Evolutionary conservation across 2,113 vertebrate species (phyloP).

Genomic region (Grammomys dolichurus): DNA sequence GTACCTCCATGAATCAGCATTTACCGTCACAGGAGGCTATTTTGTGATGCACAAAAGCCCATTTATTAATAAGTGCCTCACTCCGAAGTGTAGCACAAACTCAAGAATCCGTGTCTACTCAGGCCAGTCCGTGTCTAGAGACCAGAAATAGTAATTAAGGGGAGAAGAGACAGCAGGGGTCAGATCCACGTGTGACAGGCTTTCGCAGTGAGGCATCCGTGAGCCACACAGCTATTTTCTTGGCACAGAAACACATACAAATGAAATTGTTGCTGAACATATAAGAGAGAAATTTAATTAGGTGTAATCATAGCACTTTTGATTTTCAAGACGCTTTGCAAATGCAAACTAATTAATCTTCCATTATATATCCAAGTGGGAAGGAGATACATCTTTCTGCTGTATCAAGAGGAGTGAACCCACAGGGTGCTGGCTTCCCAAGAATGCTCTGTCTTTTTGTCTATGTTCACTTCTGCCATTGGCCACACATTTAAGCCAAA

Average conservation of each 20-base stretch:
- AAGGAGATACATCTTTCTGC: background rate
- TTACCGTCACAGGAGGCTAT: slow-evolving; percentile 52
- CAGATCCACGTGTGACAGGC: background rate
- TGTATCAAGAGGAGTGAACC: background rate
- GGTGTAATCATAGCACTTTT: slow-evolving; percentile 70
- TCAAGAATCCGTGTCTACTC: background rate
- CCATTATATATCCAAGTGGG: slow-evolving; percentile 56
- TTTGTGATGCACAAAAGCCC: slow-evolving; percentile 13
- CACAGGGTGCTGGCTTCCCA: background rate
- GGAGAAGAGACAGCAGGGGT: background rate
- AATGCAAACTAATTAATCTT: slow-evolving; percentile 73
- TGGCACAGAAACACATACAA: slow-evolving; percentile 73
- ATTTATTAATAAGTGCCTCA: slow-evolving; percentile 20
- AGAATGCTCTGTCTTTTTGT: background rate
- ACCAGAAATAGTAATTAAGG: background rate
- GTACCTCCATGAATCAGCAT: slow-evolving; percentile 82
- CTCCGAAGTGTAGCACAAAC: background rate
- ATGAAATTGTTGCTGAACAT: slow-evolving; percentile 73
- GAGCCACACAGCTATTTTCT: slow-evolving; percentile 24
- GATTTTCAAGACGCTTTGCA: slow-evolving; percentile 74
- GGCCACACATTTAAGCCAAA: background rate
- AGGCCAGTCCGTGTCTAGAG: background rate
- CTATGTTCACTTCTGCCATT: background rate
- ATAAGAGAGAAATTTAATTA: slow-evolving; percentile 77
- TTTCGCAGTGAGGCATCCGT: background rate